phyloP scores from a whole-genome alignment of 2,888 invertebrate genomes.

The Empis livida region DNA sequence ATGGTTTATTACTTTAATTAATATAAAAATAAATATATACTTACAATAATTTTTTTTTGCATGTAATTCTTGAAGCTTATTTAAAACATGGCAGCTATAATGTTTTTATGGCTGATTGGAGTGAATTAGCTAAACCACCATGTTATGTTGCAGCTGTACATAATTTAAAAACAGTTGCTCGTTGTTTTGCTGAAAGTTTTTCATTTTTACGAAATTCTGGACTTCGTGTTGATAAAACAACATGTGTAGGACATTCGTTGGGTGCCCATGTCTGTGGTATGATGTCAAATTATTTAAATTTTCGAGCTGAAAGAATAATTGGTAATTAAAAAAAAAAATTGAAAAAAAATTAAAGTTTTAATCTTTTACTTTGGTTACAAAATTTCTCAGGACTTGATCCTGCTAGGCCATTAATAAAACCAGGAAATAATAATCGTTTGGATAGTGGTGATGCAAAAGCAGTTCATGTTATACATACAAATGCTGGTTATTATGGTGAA shows the following conservation, averaged over 20 bases:
- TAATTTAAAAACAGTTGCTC: constrained; percentile 57
- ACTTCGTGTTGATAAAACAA: constrained; percentile 48
- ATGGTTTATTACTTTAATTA: constrained; percentile 40
- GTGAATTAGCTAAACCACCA: constrained; percentile 51
- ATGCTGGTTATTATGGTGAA: constrained; percentile 68
- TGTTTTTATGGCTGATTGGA: constrained; percentile 67
- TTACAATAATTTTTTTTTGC: background rate
- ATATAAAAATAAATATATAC: too few relatives aligned
- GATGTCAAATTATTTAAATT: constrained; percentile 56
- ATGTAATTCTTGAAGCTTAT: constrained; percentile 42
- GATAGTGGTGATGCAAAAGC: constrained; percentile 63
- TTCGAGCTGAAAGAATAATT: constrained; percentile 59
- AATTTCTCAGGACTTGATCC: constrained; percentile 50
- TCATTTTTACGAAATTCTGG: constrained; percentile 51
- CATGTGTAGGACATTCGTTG: constrained; percentile 65
- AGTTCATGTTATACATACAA: constrained; percentile 67
- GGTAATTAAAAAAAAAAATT: constrained; percentile 39
- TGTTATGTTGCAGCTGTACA: constrained; percentile 65
- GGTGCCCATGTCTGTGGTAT: constrained; percentile 68
- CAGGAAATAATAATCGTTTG: constrained; percentile 47
- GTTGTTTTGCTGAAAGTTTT: constrained; percentile 53
- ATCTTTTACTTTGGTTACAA: constrained; percentile 1
- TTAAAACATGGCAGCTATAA: constrained; percentile 60
- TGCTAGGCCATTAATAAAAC: constrained; percentile 56
- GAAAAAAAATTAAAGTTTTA: too few relatives aligned